Conservation (phyloP, 2,888 invertebrate species). For the Cylindroiulus punctatus region DNA sequence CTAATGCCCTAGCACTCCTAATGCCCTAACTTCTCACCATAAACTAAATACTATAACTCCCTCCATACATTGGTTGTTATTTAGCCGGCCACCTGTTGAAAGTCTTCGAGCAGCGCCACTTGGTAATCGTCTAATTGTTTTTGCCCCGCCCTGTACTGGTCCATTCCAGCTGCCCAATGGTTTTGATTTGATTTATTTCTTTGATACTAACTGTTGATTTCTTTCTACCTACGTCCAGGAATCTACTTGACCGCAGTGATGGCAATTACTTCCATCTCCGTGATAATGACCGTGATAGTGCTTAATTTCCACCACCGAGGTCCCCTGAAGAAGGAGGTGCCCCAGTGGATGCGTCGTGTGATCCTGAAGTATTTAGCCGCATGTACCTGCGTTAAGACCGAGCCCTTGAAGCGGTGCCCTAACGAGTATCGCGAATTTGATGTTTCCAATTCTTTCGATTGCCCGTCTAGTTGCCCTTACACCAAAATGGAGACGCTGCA, state of each 20-base stretch:
- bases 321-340: constrained; percentile 68
- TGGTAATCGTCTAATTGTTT: too few species aligned
- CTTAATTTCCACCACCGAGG: constrained; percentile 72
- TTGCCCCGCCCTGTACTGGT: too few species aligned
- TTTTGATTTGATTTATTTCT: background rate
- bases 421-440: constrained; percentile 54
- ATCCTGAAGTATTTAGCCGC: constrained; percentile 59
- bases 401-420: constrained; percentile 53
- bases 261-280: constrained; percentile 71
- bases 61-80: too few species aligned
- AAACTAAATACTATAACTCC: too few species aligned
- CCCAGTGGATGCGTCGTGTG: constrained; percentile 66
- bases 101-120: too few species aligned
- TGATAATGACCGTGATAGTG: constrained; percentile 70
- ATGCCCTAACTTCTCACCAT: too few species aligned
- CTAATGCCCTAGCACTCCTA: too few species aligned
- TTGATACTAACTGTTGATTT: background rate
- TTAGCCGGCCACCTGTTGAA: too few species aligned
- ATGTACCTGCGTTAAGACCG: constrained; percentile 59
- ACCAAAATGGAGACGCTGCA: constrained; percentile 23
- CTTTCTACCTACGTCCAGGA: constrained; percentile 63
- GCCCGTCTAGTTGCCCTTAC: constrained; percentile 49
- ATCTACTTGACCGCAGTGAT: constrained; percentile 71
- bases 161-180: too few species aligned
- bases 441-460: constrained; percentile 24